Evolutionary conservation across 2,113 vertebrate genomes (phyloP).

Genomic region (Python bivittatus): DNA sequence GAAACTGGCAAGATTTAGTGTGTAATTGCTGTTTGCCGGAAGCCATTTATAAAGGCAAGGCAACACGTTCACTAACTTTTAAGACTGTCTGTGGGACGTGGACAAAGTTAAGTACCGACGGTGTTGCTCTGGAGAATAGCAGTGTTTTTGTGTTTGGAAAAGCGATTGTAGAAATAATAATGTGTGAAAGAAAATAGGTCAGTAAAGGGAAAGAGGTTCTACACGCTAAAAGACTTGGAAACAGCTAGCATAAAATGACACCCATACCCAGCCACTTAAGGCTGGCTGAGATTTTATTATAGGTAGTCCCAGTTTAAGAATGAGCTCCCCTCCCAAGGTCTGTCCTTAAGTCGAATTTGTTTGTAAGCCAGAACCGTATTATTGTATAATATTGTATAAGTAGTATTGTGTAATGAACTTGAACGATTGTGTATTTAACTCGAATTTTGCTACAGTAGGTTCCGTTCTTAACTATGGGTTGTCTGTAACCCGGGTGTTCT

Average conservation of each 20-base stretch:
- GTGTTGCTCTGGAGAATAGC: neutral
- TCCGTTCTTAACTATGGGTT: too few species aligned
- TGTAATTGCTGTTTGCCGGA: neutral
- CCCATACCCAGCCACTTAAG: neutral
- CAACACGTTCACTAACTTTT: neutral
- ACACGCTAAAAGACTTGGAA: neutral
- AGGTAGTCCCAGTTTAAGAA: too few species aligned
- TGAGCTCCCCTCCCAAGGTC: too few species aligned
- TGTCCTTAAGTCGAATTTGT: too few species aligned
- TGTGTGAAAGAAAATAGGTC: neutral
- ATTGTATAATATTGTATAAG: too few species aligned
- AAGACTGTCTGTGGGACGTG: neutral
- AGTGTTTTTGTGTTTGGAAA: neutral
- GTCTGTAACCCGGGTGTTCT: too few species aligned
- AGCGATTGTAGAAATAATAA: neutral
- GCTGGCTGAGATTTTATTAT: neutral
- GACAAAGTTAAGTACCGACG: neutral
- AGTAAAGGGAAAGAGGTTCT: neutral
- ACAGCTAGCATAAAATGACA: neutral
- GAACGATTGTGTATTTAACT: too few species aligned
- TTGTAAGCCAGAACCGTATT: too few species aligned
- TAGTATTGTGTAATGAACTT: too few species aligned
- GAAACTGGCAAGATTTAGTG: conserved; percentile 8
- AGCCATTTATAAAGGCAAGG: neutral
- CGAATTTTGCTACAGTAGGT: too few species aligned